These are phyloP conservation scores for Mactra quadrangularis DNA, from an alignment of 1,140 invertebrate genomes.

Conservation along the genomic window DNA sequence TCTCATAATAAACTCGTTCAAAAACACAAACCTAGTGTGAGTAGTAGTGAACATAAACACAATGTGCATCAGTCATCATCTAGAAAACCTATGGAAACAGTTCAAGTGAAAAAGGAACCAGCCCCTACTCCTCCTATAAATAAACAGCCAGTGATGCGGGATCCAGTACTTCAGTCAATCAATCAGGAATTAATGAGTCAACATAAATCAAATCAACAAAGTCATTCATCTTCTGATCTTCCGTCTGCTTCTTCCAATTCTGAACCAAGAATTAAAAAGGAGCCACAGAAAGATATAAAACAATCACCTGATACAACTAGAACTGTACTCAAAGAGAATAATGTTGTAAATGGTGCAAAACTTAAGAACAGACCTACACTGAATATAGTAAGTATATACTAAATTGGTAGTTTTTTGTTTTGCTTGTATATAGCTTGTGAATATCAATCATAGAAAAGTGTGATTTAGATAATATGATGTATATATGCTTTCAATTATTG, in stretches of 20 bases:
- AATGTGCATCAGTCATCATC: too few species aligned
- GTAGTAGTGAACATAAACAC: background rate
- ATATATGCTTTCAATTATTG: too few species aligned
- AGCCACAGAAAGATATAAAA: background rate
- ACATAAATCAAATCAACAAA: slow-evolving; percentile 2
- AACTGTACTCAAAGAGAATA: slow-evolving; percentile 30
- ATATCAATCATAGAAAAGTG: too few species aligned
- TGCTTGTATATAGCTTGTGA: slow-evolving; percentile 1
- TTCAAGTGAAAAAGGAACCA: too few species aligned
- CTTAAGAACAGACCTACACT: slow-evolving; percentile 22
- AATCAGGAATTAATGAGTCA: slow-evolving; percentile 28
- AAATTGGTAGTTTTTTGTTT: background rate
- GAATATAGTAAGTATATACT: slow-evolving; percentile 40
- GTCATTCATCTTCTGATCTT: background rate
- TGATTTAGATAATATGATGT: too few species aligned
- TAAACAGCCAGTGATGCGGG: background rate
- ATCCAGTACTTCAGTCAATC: slow-evolving; percentile 42
- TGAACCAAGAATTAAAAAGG: background rate
- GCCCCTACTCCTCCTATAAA: too few species aligned
- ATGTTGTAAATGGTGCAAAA: slow-evolving; percentile 25
- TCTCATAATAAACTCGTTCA: slow-evolving; percentile 15
- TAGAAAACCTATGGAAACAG: too few species aligned
- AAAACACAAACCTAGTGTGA: background rate
- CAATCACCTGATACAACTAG: slow-evolving; percentile 8
- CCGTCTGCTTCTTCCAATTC: background rate